Evolutionary conservation across 2,797 vertebrate genomes (phyloP), one percentile per base, ranked within the genome.

Genomic region (Takifugu ocellatus): DNA sequence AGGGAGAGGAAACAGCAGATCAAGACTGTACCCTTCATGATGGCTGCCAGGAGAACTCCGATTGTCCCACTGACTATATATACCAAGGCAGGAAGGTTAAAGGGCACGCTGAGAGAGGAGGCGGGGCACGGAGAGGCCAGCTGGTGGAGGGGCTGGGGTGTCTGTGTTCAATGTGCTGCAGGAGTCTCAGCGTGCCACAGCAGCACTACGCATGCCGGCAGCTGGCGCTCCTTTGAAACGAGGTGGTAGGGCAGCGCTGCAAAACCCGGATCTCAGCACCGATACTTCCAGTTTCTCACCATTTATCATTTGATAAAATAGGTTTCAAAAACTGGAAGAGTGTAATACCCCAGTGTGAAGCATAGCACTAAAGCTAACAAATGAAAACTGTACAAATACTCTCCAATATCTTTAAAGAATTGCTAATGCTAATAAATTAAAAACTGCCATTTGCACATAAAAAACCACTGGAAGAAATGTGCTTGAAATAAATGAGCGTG

Each of bases 41-140:
- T 94, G 94, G 91, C 93, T 92, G 94, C 94, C 94, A 94, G 94
- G 94, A 95, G 93, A 91, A 90, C 88, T 90, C 81, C 91, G 90
- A 89, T 85, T 82, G 90, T 90, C 66, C 56, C 77, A 60, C 63
- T 74, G 68, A 84, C 90, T 93, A 94, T 98, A 94, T 96, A 96
- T 96, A 92, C 87, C 66, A 39, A 68, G 58, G 79, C 63, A 82
- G 83, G 81, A 89, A 90, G 90, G 91, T 89, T 81, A 86, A 90
- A 94, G 94, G 93, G 90, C 91, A 87, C 6, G 36, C 47, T 29
- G 67, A 64, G 59, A 56, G 61, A 74, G 63, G 83, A 70, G 84
- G 86, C 61, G 78, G 83, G 68, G 63, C 71, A 24, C 58, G 62
- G 59, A 43, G 64, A 31, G 51, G 70, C 67, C 77, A 79, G 74